These are phyloP conservation scores for Borostomias antarcticus DNA, from an alignment of 2,797 vertebrate genomes.

Conservation along the genomic window DNA sequence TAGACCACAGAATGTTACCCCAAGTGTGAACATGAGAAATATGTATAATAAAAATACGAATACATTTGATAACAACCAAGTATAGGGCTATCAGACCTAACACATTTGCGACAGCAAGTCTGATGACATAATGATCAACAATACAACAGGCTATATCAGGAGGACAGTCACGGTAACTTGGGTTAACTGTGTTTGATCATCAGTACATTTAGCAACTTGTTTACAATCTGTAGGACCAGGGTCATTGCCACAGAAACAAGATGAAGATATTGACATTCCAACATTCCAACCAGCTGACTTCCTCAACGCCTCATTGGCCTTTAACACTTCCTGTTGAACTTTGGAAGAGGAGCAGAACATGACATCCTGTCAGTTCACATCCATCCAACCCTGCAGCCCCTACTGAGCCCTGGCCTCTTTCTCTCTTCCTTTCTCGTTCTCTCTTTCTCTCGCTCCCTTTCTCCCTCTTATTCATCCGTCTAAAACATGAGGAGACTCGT, in stretches of 20 bases:
- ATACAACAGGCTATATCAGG: neutral
- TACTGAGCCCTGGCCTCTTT: conserved; percentile 42
- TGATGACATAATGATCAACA: neutral
- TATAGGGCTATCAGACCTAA: conserved; percentile 6
- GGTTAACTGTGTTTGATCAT: neutral
- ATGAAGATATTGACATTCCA: conserved; percentile 18
- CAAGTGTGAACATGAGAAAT: no score
- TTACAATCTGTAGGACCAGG: neutral
- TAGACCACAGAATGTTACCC: conserved; percentile 35
- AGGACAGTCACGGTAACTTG: neutral
- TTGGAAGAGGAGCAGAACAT: conserved; percentile 47
- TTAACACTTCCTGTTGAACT: conserved; percentile 22
- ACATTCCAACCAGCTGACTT: conserved; percentile 11
- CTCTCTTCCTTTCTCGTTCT: conserved; percentile 20
- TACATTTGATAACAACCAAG: conserved; percentile 6
- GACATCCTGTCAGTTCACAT: conserved; percentile 50
- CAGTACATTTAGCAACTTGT: neutral
- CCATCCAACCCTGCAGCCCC: conserved; percentile 43
- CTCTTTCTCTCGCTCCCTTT: conserved; percentile 33
- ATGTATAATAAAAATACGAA: no score
- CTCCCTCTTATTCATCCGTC: neutral
- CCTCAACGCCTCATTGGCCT: conserved; percentile 7
- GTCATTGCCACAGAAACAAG: neutral
- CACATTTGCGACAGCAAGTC: neutral
- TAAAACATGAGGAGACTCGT: conserved; percentile 22